Base-by-base conservation (phyloP, 1,140 invertebrate genomes). In the Aplysia californica region DNA sequence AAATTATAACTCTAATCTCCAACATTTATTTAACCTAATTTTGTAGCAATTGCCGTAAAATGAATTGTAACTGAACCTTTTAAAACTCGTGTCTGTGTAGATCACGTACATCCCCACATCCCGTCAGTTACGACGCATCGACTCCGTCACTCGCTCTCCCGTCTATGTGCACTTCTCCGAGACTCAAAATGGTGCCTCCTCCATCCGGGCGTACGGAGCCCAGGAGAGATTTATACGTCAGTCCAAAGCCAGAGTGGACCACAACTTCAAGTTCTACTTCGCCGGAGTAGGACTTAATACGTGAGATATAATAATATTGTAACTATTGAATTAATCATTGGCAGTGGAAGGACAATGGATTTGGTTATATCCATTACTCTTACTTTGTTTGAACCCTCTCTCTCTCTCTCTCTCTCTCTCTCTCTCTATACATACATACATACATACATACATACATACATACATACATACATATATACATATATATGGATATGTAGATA, bases 111-210 rank as follows among this genome's bases (percentile, higher is more conserved):
- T 92, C 3, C 85, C 89, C 0, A 91, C 91, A 3, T 91, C 91
- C 0, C 84, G 92, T 38, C 92, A 93, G 72, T 79, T 92, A 50
- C 91, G 91, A 74, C 81, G 92, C 20, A 85, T 93, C 2, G 91
- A 92, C 69, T 90, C 91, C 3, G 89, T 89, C 3, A 87, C 89
- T 0, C 79, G 90, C 91, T 33, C 91, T 5, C 92, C 91, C 0
- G 91, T 93, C 29, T 92, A 91, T 71, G 90, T 89, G 33, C 91
- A 92, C 82, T 92, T 93, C 77, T 88, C 87, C 50, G 92, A 92
- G 76, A 90, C 91, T 1, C 77, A 93, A 2, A 86, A 88, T 59
- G 93, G 93, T 15, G 88, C 81, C 71, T 82, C 86, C n/a, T 91
- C 90, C 1, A 94, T 94, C 38, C 80, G 93, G 76, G 92, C 93